Evolutionary conservation across 2,797 vertebrate species (phyloP), one percentile per base, ranked within the genome.

Genomic region (Channallabes apus): DNA sequence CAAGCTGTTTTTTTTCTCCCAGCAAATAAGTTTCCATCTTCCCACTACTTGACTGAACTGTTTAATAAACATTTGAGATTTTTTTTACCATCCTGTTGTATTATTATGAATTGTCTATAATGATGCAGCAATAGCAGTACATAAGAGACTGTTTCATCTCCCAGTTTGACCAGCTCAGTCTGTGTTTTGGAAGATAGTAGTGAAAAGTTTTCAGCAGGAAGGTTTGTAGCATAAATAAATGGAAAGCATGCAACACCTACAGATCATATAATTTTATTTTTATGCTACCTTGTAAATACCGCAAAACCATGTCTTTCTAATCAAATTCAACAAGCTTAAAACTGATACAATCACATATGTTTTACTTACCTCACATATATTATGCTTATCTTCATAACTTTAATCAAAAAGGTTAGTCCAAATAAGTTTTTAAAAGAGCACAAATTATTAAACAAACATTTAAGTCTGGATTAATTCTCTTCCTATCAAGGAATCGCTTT

Each of bases 321-420:
- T 54, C 46, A 27, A 51, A 24, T 15, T 14, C 2, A n/a, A 24
- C 54, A 15, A 27, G 41, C 46, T 27, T 8, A 75, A 75, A 20
- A 9, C 15, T 54, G 6, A 54, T 51, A 24, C 46, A 73, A 7
- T 27, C n/a, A 56, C 12, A 27, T n/a, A 54, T 18, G 6, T 29
- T 56, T 29, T 27, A 29, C 72, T 75, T 75, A 75, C 72, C 72
- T 56, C n/a, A 75, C n/a, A n/a, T n/a, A 29, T 27, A 54, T 20
- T 29, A 17, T 17, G 2, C n/a, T 9, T 27, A 38, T 22, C 32
- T 38, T 72, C 38, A 46, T 5, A 56, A 75, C 27, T 8, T 9
- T 56, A 18, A 18, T 56, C 14, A 18, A 75, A 75, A 56, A 56
- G 14, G 72, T 75, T 32, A 56, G 18, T 56, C 46, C 72, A 75